Evolutionary conservation across 1,140 invertebrate genomes (phyloP).

Genomic region (Drosophila mayri): DNA sequence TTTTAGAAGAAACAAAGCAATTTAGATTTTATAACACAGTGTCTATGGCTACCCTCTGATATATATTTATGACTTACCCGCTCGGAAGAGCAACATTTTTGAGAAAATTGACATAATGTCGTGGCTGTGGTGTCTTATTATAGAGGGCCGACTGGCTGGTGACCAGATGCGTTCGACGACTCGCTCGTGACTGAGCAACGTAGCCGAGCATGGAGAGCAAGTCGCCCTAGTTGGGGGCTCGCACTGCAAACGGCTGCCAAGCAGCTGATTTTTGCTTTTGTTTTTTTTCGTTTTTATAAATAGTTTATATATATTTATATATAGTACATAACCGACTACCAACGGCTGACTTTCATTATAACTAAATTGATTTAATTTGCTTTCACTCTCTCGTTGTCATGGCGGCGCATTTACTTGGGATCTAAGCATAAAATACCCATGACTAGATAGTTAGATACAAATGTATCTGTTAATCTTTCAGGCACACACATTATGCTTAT

Average conservation of each 20-base stretch:
- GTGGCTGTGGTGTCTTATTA: slow-evolving; percentile 14
- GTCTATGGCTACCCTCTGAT: background rate
- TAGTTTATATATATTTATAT: slow-evolving; percentile 35
- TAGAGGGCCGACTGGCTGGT: slow-evolving; percentile 18
- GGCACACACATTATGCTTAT: background rate
- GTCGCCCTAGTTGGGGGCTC: slow-evolving; percentile 52
- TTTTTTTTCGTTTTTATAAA: slow-evolving; percentile 65
- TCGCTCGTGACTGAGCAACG: slow-evolving; percentile 27
- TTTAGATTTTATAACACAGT: background rate
- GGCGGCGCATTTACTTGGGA: slow-evolving; percentile 18
- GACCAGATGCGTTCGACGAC: slow-evolving; percentile 33
- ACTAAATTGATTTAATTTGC: slow-evolving; percentile 75
- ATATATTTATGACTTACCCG: slow-evolving; percentile 43
- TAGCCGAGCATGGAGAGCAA: slow-evolving; percentile 19
- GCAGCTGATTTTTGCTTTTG: slow-evolving; percentile 60
- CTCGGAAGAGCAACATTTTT: slow-evolving; percentile 50
- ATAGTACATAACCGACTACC: background rate
- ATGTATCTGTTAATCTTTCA: slow-evolving; percentile 8
- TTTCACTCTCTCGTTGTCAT: slow-evolving; percentile 75
- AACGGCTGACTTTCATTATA: slow-evolving; percentile 25
- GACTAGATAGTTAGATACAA: slow-evolving; percentile 15
- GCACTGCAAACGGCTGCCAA: slow-evolving; percentile 13
- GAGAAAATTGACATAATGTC: slow-evolving; percentile 61
- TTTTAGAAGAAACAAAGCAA: no score
- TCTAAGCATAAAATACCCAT: slow-evolving; percentile 7